These are phyloP conservation scores for Arenaria interpres DNA, from an alignment of 2,113 vertebrate species.

Conservation along the genomic window DNA sequence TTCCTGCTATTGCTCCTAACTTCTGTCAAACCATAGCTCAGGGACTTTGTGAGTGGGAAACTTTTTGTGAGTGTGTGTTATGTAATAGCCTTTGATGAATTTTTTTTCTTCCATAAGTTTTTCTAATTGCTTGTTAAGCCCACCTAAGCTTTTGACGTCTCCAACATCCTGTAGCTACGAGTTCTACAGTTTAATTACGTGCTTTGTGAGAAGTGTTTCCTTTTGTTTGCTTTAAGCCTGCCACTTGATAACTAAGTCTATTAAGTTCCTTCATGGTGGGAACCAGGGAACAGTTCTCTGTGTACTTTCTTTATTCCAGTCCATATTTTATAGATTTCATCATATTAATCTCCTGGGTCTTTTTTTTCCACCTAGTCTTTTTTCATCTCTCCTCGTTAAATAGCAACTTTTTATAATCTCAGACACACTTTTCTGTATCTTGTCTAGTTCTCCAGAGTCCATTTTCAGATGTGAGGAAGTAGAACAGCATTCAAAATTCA, in stretches of 20 bases:
- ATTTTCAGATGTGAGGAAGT: neutral
- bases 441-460: neutral
- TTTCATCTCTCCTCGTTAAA: neutral
- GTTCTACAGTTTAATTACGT: slow-evolving; percentile 17
- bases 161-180: neutral
- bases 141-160: slow-evolving; percentile 33
- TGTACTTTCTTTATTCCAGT: neutral
- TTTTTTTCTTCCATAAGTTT: neutral
- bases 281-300: neutral
- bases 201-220: slow-evolving; percentile 36
- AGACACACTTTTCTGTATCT: neutral
- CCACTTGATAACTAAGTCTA: neutral
- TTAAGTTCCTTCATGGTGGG: neutral
- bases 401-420: neutral
- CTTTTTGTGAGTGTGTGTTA: neutral
- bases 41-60: neutral
- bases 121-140: slow-evolving; percentile 23
- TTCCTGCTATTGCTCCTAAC: neutral
- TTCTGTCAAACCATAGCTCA: neutral
- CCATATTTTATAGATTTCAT: neutral
- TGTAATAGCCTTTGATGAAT: neutral
- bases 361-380: neutral
- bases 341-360: neutral
- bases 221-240: slow-evolving; percentile 35
- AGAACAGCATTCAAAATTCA: neutral